These are phyloP conservation scores for Syngnathoides biaculeatus DNA, from an alignment of 2,113 vertebrate genomes.

Conservation along the genomic window DNA sequence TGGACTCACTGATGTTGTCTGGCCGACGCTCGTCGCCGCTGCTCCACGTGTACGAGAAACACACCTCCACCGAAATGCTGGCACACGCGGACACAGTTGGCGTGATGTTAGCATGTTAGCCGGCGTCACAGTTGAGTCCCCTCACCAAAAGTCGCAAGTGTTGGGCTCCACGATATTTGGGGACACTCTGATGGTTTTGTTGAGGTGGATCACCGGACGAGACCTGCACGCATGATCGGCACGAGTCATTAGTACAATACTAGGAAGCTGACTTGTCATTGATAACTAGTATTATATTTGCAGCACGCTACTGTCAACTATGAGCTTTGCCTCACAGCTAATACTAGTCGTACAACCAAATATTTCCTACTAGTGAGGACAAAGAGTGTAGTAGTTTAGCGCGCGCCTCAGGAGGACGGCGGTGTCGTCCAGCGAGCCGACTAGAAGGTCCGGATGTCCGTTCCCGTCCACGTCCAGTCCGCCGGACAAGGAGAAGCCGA, in stretches of 20 bases:
- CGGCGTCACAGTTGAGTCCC: background rate
- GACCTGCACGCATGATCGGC: conserved; percentile 39
- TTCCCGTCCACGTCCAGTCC: conserved; percentile 83
- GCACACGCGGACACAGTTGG: conserved; percentile 27
- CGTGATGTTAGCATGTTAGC: background rate
- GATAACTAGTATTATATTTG: no score
- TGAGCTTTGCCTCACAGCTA: no score
- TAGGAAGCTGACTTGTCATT: no score
- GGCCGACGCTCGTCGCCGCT: conserved; percentile 69
- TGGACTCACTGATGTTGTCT: conserved; percentile 82
- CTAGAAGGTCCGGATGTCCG: conserved; percentile 83
- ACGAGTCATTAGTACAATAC: background rate
- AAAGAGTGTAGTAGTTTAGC: no score
- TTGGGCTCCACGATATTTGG: conserved; percentile 44
- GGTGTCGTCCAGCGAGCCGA: conserved; percentile 81
- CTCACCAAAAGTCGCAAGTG: conserved; percentile 64
- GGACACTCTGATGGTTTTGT: conserved; percentile 48
- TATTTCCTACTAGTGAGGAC: no score
- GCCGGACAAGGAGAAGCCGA: conserved; percentile 86
- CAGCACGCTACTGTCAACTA: no score
- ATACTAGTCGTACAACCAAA: no score
- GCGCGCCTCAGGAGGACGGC: conserved; percentile 81
- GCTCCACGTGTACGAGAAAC: conserved; percentile 84
- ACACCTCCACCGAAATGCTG: conserved; percentile 76
- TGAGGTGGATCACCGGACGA: conserved; percentile 66